phyloP scores from a whole-genome alignment of 2,888 invertebrate species.

The Papilio gigon region DNA sequence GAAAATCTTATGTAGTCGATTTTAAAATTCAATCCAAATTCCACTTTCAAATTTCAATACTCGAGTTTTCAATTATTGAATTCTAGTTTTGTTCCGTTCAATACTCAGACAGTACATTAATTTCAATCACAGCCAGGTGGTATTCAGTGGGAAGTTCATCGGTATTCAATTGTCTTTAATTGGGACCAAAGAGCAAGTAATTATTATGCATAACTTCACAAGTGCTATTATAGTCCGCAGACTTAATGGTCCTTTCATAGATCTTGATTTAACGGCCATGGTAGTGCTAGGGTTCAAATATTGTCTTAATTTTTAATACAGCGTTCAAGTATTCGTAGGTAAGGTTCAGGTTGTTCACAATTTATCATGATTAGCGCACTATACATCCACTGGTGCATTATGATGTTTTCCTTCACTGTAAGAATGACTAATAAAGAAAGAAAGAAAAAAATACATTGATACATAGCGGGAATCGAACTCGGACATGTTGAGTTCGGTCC shows the following conservation, averaged over 20 bases:
- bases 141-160: slow-evolving; percentile 52
- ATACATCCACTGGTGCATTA: too few species aligned
- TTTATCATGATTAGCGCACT: too few species aligned
- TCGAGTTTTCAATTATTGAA: background rate
- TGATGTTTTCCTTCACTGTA: too few species aligned
- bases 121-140: slow-evolving; percentile 36
- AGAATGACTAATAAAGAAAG: too few species aligned
- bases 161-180: slow-evolving; percentile 68
- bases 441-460: too few species aligned
- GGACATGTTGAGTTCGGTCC: too few species aligned
- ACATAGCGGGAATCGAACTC: too few species aligned
- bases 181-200: slow-evolving; percentile 69
- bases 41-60: background rate
- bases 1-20: too few species aligned
- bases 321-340: too few species aligned
- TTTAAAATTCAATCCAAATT: background rate
- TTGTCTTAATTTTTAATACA: slow-evolving; percentile 15
- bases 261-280: slow-evolving; percentile 48
- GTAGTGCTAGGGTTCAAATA: slow-evolving; percentile 19
- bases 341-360: too few species aligned
- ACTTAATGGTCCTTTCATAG: slow-evolving; percentile 62
- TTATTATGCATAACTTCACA: slow-evolving; percentile 76
- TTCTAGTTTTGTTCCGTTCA: slow-evolving; percentile 1
- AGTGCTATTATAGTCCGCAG: slow-evolving; percentile 57
- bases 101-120: slow-evolving; percentile 17